Percentiles rank a stretch among this genome's conserved stretches.
Evolutionary conservation across 2,113 vertebrate genomes (phyloP).

Genomic region (Burhinus oedicnemus): DNA sequence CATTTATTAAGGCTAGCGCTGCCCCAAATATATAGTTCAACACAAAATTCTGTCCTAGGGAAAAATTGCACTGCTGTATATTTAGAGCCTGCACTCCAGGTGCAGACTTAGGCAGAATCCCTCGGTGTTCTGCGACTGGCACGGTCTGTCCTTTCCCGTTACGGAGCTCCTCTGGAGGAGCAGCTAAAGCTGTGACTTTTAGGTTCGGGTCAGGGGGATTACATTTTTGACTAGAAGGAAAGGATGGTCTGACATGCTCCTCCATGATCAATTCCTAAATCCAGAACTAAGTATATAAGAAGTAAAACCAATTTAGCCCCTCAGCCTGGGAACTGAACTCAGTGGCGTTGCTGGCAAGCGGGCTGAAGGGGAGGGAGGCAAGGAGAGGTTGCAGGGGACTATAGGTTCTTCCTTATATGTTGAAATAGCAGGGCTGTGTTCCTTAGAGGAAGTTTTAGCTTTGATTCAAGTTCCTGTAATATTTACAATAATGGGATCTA

Average conservation of each 20-base stretch:
- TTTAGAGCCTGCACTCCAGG: not conserved
- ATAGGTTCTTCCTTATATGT: not conserved
- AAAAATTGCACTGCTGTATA: not conserved
- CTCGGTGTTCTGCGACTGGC: not conserved
- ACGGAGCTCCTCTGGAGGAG: not conserved
- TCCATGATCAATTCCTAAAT: not conserved
- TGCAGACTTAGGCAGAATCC: not conserved
- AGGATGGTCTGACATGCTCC: not conserved
- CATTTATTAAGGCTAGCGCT: not conserved
- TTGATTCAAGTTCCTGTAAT: not conserved
- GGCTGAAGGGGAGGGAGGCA: not conserved
- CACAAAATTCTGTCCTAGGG: not conserved
- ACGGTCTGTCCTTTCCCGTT: accelerated
- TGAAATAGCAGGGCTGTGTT: not conserved
- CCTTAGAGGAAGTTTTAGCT: not conserved
- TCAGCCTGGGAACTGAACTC: not conserved
- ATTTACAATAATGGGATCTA: not conserved
- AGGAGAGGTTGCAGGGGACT: not conserved
- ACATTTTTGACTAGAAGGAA: not conserved
- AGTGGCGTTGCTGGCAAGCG: not conserved
- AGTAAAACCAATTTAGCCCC: not conserved
- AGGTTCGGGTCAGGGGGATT: not conserved
- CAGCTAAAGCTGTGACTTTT: not conserved
- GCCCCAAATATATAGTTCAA: not conserved
- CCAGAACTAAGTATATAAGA: not conserved